Percentiles rank a stretch among this genome's conserved stretches.
Evolutionary conservation across 2,888 invertebrate species (phyloP).

Genomic region (Ceratothoa steindachneri): DNA sequence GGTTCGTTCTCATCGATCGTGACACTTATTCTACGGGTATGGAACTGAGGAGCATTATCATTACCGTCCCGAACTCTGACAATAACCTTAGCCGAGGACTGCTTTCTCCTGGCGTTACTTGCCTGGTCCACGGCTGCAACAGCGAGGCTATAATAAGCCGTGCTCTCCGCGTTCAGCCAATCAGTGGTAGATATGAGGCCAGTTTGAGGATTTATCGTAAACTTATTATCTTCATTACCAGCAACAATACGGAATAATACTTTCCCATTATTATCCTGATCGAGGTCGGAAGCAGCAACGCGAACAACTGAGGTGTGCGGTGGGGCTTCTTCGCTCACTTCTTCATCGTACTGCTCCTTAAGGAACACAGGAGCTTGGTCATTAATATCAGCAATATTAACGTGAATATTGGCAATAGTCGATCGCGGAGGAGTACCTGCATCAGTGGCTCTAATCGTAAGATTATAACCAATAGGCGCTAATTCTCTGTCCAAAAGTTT

Average conservation of each 20-base stretch:
- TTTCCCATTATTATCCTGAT: constrained; percentile 72
- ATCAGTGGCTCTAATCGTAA: constrained; percentile 80
- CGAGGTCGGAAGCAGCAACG: constrained; percentile 63
- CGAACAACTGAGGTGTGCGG: constrained; percentile 81
- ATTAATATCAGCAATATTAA: constrained; percentile 75
- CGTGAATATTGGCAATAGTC: constrained; percentile 73
- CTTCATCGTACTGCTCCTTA: constrained; percentile 75
- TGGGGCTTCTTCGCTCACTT: constrained; percentile 82
- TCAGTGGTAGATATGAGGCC: constrained; percentile 65
- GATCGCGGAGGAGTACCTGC: constrained; percentile 72
- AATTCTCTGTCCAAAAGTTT: constrained; percentile 50
- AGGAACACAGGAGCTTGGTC: constrained; percentile 78
- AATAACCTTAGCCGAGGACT: constrained; percentile 85
- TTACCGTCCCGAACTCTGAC: constrained; percentile 85
- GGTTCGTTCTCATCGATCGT: constrained; percentile 82
- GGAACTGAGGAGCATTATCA: constrained; percentile 58
- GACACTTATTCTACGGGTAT: constrained; percentile 57
- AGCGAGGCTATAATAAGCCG: constrained; percentile 77
- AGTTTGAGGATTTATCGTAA: constrained; percentile 78
- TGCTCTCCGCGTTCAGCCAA: constrained; percentile 83
- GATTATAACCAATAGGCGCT: constrained; percentile 75
- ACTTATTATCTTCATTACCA: constrained; percentile 85
- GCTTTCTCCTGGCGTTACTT: constrained; percentile 67
- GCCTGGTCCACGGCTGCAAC: constrained; percentile 86
- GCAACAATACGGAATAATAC: constrained; percentile 84